phyloP scores from a whole-genome alignment of 2,888 invertebrate genomes.

The Auanema freiburgensis region DNA sequence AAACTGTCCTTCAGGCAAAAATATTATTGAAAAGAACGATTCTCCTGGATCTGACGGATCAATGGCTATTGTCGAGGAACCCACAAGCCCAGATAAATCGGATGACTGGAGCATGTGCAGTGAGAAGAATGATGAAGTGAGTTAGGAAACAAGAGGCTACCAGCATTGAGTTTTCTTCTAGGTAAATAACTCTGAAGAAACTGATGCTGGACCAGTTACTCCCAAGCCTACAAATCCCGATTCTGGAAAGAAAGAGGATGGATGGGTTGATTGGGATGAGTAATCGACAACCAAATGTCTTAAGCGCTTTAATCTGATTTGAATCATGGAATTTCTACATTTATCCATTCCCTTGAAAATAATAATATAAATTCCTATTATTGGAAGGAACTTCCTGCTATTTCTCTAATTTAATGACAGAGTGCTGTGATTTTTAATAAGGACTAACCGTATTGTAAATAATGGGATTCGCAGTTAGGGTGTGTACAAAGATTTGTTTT shows the following conservation, averaged over 20 bases:
- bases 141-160: background rate
- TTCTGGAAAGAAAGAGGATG: constrained; percentile 35
- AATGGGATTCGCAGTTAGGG: too few relatives aligned
- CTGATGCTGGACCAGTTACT: constrained; percentile 26
- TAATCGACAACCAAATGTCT: constrained; percentile 11
- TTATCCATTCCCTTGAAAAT: too few relatives aligned
- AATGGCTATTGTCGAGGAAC: constrained; percentile 35
- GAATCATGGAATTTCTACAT: too few relatives aligned
- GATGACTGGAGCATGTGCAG: constrained; percentile 51
- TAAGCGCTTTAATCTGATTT: too few relatives aligned
- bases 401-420: too few relatives aligned
- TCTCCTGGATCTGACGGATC: constrained; percentile 25
- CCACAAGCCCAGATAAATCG: constrained; percentile 41
- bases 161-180: constrained; percentile 25
- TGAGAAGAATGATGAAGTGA: constrained; percentile 39
- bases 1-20: constrained; percentile 1
- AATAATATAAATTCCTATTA: too few relatives aligned
- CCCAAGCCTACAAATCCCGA: constrained; percentile 24
- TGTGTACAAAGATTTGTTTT: too few relatives aligned
- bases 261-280: constrained; percentile 52
- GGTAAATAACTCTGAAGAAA: constrained; percentile 27
- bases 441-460: too few relatives aligned
- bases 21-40: background rate
- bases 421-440: too few relatives aligned
- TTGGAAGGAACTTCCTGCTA: too few relatives aligned